Base-by-base conservation (phyloP, 1,140 invertebrate genomes). In the Tigriopus japonicus region DNA sequence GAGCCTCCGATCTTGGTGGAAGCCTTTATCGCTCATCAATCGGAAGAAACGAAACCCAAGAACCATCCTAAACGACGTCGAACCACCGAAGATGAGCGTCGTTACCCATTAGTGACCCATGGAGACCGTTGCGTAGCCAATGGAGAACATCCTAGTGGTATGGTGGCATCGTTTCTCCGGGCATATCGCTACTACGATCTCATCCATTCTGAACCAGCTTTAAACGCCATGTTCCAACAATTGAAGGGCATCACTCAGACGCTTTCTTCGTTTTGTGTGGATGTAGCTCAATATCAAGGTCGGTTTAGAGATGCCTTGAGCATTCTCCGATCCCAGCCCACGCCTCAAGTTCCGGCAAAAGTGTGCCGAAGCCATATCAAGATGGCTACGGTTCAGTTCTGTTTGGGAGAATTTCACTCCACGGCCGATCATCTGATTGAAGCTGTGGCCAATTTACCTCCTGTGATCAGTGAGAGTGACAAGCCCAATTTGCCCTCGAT, bases 61-160 rank as follows among this genome's bases (percentile, higher is more conserved):
- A 28, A 28, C 35, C 41, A 17, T 13, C 17, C 15, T 19, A 58
- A 58, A 43, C 55, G 55, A 6, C 55, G 55, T 14, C 13, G 55
- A 17, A 58, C 55, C 28, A 41, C 28, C n/a, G 55, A 58, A 13
- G 55, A 58, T 28, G 55, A 58, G 40, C 52, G 52, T n/a, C 15
- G 23, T 6, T 21, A 5, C 6, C 52, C 52, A 1, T 17, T 19
- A 6, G 24, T 54, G 15, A 54, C 52, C 24, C 23, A n/a, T 21
- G 17, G 24, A 21, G 21, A 49, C 12, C 15, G 21, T 49, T 6
- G 10, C 10, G 1, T 14, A n/a, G 49, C 55, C 12, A 23, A 42
- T 17, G 24, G 14, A 13, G 21, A 40, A 23, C 12, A 54, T 19
- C 15, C 14, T 6, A 19, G 52, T 24, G 42, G 3, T 10, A 19